These are phyloP conservation scores for Aptenodytes patagonicus DNA, from an alignment of 2,113 vertebrate species.

Conservation along the genomic window DNA sequence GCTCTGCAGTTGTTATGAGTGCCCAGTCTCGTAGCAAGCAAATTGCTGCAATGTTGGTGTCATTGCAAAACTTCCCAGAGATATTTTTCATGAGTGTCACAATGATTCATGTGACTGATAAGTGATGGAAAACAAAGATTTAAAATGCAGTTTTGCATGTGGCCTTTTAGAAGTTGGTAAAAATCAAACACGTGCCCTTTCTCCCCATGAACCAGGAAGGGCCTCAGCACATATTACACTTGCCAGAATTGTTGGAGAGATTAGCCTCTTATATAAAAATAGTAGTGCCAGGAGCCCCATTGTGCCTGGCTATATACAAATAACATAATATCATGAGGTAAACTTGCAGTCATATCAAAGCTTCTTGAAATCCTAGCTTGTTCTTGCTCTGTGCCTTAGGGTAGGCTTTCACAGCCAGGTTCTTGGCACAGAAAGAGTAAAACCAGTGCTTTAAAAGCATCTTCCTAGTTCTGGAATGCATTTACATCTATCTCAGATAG, in stretches of 20 bases:
- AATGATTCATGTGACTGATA: not conserved
- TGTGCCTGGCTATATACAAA: not conserved
- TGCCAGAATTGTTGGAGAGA: not conserved
- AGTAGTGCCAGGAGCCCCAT: not conserved
- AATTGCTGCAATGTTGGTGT: not conserved
- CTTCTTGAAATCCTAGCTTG: not conserved
- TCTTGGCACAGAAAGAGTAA: not conserved
- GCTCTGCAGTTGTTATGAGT: not conserved
- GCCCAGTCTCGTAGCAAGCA: not conserved
- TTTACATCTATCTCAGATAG: not conserved
- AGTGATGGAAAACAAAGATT: not conserved
- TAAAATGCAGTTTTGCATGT: not conserved
- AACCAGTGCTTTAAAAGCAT: not conserved
- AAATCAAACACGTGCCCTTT: not conserved
- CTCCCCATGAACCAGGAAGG: not conserved
- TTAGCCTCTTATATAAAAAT: not conserved
- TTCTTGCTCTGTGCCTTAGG: not conserved
- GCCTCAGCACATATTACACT: not conserved
- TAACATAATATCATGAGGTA: not conserved
- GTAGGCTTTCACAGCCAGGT: not conserved
- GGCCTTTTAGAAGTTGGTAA: not conserved
- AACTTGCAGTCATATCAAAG: not conserved
- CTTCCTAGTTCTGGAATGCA: not conserved
- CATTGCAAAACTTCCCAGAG: not conserved
- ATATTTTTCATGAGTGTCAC: not conserved